Evolutionary conservation across 2,888 invertebrate species (phyloP).

Genomic region (Thumatha senex): DNA sequence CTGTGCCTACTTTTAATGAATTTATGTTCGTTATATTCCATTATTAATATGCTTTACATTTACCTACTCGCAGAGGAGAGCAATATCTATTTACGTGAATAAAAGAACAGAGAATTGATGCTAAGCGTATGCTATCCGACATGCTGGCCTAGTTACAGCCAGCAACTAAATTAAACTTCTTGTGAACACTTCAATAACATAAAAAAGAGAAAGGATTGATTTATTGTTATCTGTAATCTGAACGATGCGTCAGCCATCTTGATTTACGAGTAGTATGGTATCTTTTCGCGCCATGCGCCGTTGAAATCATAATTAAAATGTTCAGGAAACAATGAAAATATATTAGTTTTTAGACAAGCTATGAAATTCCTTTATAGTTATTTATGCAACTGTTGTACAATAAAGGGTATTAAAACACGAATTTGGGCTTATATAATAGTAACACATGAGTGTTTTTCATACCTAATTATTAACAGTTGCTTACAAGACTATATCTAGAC

Average conservation of each 20-base stretch:
- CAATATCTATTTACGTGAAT: constrained; percentile 1
- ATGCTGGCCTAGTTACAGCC: constrained; percentile 28
- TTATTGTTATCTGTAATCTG: constrained; percentile 26
- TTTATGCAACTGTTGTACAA: no score
- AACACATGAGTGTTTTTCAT: no score
- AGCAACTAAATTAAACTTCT: constrained; percentile 25
- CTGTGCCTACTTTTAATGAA: no score
- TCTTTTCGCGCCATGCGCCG: constrained; percentile 15
- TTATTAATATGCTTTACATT: neutral
- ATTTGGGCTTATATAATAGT: no score
- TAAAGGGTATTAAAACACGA: no score
- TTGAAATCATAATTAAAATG: constrained; percentile 3
- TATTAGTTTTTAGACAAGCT: no score
- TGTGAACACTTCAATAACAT: constrained; percentile 27
- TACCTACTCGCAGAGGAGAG: neutral
- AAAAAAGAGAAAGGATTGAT: constrained; percentile 42
- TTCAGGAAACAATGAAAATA: neutral
- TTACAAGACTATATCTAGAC: no score
- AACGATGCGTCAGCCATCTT: constrained; percentile 23
- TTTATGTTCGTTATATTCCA: no score
- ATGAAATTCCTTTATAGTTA: no score
- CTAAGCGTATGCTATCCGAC: constrained; percentile 28
- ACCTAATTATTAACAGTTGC: no score
- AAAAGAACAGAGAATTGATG: constrained; percentile 20
- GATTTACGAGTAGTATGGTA: neutral